Base-by-base conservation (phyloP, 2,113 vertebrate species). In the Hippocampus abdominalis region DNA sequence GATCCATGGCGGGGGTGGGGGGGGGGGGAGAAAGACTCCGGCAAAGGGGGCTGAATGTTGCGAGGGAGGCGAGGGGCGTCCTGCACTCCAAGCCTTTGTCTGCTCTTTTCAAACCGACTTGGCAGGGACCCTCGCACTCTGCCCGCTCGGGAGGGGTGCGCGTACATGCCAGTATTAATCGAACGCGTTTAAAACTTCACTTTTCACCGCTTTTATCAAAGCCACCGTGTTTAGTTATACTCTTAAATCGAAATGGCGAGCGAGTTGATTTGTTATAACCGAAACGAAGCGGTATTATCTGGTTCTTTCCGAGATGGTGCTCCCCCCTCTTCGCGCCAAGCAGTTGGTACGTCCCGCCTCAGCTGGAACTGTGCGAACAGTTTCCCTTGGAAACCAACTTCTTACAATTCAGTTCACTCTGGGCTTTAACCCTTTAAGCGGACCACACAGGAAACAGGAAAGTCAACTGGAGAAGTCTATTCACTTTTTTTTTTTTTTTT, bases 301-400 rank as follows among this genome's bases (percentile, higher is more conserved):
- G 2, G 1, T 0, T 56, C 25, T 9, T 29, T 5, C 21, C 11
- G 39, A 4, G 3, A 8, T 75, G 49, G 74, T 81, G 64, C 75
- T 72, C 62, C 71, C 86, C 87, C 84, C 79, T 6, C 64, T 51
- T 76, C 25, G 46, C 83, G 72, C 80, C 69, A 72, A 36, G 57
- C 66, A 79, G 74, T 84, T 92, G 92, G 92, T 92, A 83, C 77
- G 57, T 79, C 66, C 92, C 90, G 85, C 88, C 93, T 92, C 93
- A 93, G 93, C 92, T 93, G 93, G 93, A 93, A 92, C 91, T 89
- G 92, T 92, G 89, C 90, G 93, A 93, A 93, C 91, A 91, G 93
- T 94, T 89, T 94, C 93, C 93, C 93, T 92, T 93, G 92, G 93
- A 92, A 93, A 94, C 93, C 92, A 94, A 94, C 92, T 94, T 94